Conservation (phyloP, 1,140 invertebrate genomes). For the Bombus difficillimus region DNA sequence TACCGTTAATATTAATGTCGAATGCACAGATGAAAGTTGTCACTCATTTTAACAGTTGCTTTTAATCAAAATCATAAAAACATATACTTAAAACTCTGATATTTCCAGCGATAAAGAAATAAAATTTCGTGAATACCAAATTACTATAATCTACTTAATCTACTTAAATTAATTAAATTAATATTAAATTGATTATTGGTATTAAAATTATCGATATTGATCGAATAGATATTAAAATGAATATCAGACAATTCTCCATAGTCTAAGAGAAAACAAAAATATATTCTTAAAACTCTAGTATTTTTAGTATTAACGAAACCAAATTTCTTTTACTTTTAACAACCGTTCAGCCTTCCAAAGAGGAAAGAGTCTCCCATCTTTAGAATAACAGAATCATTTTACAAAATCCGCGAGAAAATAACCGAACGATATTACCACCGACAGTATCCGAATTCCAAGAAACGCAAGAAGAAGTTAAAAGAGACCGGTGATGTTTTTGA, state of each 20-base stretch:
- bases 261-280: background rate
- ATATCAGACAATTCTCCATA: too few species aligned
- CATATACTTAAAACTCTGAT: background rate
- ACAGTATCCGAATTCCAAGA: background rate
- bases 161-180: background rate
- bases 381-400: too few species aligned
- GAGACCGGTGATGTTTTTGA: background rate
- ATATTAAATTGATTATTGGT: background rate
- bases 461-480: background rate
- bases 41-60: background rate
- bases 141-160: too few species aligned
- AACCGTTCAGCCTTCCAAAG: background rate
- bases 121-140: background rate
- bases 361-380: background rate
- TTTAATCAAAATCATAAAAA: background rate
- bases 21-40: background rate
- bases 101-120: background rate
- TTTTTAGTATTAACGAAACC: background rate
- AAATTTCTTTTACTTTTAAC: background rate
- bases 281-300: background rate
- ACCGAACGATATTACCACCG: background rate
- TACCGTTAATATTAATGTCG: slow-evolving; percentile 3
- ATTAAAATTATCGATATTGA: too few species aligned
- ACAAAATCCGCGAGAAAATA: background rate
- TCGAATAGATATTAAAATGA: too few species aligned